Evolutionary conservation across 2,113 vertebrate species (phyloP).

Genomic region (Thryonomys swinderianus): DNA sequence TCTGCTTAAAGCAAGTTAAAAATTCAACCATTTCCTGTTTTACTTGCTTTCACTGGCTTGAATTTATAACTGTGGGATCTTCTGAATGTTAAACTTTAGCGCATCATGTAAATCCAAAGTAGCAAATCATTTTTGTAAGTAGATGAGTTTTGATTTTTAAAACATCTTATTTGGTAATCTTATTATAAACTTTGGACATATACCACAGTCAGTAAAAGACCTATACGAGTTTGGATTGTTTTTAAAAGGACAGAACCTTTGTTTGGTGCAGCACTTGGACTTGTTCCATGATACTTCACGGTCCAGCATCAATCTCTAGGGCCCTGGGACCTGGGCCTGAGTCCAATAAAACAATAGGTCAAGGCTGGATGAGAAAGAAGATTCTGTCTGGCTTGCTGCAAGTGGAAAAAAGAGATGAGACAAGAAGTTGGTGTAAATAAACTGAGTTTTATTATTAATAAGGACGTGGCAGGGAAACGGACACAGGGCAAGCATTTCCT

Average conservation of each 20-base stretch:
- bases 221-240: background rate
- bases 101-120: background rate
- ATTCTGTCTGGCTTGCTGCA: conserved; percentile 8
- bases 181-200: conserved; percentile 28
- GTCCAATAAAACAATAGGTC: conserved; percentile 57
- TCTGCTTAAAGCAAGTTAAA: background rate
- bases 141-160: conserved; percentile 37
- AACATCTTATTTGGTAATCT: background rate
- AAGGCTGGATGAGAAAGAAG: conserved; percentile 28
- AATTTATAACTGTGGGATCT: conserved; percentile 35
- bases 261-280: background rate
- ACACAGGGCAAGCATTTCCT: background rate
- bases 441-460: conserved; percentile 46
- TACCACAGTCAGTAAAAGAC: background rate
- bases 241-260: background rate
- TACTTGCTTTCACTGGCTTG: conserved; percentile 14
- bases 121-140: conserved; percentile 53
- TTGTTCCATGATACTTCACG: background rate
- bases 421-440: conserved; percentile 8
- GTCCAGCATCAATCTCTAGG: conserved; percentile 3
- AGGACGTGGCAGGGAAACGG: background rate
- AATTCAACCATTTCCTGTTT: background rate
- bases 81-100: conserved; percentile 33
- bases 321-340: conserved; percentile 32
- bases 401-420: conserved; percentile 25